These are phyloP conservation scores for Gari tellinella DNA, from an alignment of 2,888 invertebrate species.

Conservation along the genomic window DNA sequence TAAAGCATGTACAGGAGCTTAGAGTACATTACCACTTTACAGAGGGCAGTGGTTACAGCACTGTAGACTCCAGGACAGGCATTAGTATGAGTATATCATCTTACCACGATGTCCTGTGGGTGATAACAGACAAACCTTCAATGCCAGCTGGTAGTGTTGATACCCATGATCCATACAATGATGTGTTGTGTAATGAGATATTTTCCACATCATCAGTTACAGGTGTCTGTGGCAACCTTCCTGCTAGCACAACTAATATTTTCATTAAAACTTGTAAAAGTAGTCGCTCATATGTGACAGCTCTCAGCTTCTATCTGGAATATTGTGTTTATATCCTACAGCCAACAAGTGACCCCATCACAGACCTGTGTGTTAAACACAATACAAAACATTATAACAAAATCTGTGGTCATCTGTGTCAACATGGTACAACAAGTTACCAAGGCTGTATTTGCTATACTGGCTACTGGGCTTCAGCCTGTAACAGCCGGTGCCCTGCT, in stretches of 20 bases:
- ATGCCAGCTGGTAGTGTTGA: neutral
- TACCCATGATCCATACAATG: constrained; percentile 6
- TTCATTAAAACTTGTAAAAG: constrained; percentile 37
- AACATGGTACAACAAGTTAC: constrained; percentile 40
- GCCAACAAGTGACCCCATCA: constrained; percentile 48
- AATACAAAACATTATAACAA: constrained; percentile 42
- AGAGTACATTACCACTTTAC: constrained; percentile 33
- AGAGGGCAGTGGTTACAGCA: constrained; percentile 47
- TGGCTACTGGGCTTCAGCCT: constrained; percentile 60
- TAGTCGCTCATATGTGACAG: constrained; percentile 48
- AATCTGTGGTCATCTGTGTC: constrained; percentile 59
- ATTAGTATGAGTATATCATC: constrained; percentile 29
- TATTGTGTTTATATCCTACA: constrained; percentile 51
- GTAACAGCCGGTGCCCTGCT: constrained; percentile 53
- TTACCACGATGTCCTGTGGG: constrained; percentile 34
- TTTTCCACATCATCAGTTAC: constrained; percentile 21
- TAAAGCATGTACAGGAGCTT: constrained; percentile 15
- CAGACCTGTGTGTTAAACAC: constrained; percentile 55
- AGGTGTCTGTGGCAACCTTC: constrained; percentile 34
- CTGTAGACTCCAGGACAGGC: constrained; percentile 27
- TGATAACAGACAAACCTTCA: constrained; percentile 32
- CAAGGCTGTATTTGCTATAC: constrained; percentile 48
- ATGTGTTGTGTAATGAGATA: constrained; percentile 17
- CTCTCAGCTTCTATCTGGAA: constrained; percentile 50
- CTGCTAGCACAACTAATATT: constrained; percentile 18